A percentile compares a stretch with the other conserved stretches of the same genome.
These are phyloP conservation scores for Drosophila oshimai DNA, from an alignment of 1,140 invertebrate species.

Conservation along the genomic window DNA sequence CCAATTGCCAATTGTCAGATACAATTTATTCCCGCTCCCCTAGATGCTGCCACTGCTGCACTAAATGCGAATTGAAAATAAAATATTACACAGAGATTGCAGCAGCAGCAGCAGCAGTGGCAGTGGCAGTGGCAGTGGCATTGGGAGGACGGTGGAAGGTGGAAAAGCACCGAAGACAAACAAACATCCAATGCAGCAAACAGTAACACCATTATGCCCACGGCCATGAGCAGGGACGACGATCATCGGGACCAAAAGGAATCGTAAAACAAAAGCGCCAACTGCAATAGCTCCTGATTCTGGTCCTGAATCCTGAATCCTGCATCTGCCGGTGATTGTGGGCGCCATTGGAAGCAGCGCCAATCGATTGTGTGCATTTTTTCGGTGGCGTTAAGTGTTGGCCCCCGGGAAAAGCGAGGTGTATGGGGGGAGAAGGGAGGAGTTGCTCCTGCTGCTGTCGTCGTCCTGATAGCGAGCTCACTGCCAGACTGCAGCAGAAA, in stretches of 20 bases:
- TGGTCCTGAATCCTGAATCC: conserved; percentile 11
- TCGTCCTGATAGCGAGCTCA: conserved; percentile 58
- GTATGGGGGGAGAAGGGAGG: background rate
- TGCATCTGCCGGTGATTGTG: conserved; percentile 36
- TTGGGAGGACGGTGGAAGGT: background rate
- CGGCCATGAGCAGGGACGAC: conserved; percentile 48
- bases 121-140: background rate
- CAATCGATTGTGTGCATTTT: conserved; percentile 76
- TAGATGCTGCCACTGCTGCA: conserved; percentile 73
- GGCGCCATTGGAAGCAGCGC: conserved; percentile 56
- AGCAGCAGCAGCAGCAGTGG: conserved; percentile 23
- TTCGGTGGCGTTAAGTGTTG: conserved; percentile 66
- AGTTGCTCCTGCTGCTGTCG: conserved; percentile 44
- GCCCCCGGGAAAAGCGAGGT: conserved; percentile 18
- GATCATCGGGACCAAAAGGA: conserved; percentile 76
- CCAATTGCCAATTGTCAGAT: conserved; percentile 81
- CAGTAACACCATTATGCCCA: conserved; percentile 75
- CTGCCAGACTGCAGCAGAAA: conserved; percentile 39
- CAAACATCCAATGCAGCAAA: conserved; percentile 77
- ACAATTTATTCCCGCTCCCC: conserved; percentile 77
- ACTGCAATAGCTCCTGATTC: conserved; percentile 19
- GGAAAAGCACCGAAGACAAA: conserved; percentile 52
- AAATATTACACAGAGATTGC: conserved; percentile 80
- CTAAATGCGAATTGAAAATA: conserved; percentile 82
- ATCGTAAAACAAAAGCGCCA: conserved; percentile 81